Conservation (phyloP, 2,797 vertebrate genomes). For the Bovichtus variegatus region DNA sequence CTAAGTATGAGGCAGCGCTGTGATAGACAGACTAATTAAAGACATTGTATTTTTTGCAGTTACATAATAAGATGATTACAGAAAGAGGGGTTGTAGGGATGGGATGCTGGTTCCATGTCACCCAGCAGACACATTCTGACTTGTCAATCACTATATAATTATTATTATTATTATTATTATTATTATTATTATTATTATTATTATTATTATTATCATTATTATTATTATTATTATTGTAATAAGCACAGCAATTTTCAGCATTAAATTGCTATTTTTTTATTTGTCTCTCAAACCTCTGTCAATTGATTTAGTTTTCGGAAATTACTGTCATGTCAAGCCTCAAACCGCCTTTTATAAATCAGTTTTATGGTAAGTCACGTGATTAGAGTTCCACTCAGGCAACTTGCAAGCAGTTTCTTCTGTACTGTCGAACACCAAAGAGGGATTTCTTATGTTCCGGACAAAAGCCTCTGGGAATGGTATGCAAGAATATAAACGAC, state of each 20-base stretch:
- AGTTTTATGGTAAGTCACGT: neutral
- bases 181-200: neutral
- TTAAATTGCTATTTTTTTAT: constrained; percentile 1
- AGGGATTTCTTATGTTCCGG: neutral
- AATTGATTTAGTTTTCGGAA: neutral
- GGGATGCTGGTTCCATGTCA: neutral
- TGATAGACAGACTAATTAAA: neutral
- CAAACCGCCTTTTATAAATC: neutral
- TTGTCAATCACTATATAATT: neutral
- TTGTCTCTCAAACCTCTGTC: neutral
- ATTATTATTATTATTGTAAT: neutral
- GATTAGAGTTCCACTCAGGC: neutral
- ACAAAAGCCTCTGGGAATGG: constrained; percentile 11
- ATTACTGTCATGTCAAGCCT: neutral
- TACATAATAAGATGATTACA: neutral
- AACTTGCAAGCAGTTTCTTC: neutral
- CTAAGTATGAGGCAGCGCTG: constrained; percentile 4
- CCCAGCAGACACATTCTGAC: neutral
- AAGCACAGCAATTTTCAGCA: neutral
- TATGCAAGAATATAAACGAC: neutral
- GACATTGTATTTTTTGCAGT: too few species aligned
- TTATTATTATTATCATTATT: fast-evolving
- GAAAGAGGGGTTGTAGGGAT: neutral
- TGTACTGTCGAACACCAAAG: neutral
- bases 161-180: too few species aligned